Evolutionary conservation across 2,113 vertebrate species (phyloP).

Genomic region (Brachyistius frenatus): DNA sequence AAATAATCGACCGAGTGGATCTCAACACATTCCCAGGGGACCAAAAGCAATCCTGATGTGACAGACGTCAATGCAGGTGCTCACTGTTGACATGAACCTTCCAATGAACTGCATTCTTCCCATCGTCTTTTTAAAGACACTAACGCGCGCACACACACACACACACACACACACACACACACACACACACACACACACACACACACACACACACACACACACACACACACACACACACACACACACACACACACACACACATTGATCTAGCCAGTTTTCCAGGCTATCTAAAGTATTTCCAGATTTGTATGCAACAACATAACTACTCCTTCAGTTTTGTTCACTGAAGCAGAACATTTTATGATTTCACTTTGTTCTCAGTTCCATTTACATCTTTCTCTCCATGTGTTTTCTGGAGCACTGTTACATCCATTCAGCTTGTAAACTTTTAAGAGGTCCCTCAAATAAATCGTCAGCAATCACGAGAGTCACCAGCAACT

Average conservation of each 20-base stretch:
- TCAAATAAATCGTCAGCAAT: not conserved
- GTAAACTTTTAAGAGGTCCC: not conserved
- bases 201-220: not conserved
- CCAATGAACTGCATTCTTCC: constrained; percentile 39
- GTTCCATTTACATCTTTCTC: not conserved
- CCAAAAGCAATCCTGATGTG: constrained; percentile 45
- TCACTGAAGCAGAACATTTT: not conserved
- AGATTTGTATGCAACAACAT: not conserved
- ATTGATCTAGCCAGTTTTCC: not conserved
- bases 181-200: too few relatives aligned
- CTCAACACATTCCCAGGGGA: constrained; percentile 48
- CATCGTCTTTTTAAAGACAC: constrained; percentile 27
- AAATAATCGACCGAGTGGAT: constrained; percentile 62
- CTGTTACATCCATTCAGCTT: not conserved
- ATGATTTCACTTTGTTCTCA: not conserved
- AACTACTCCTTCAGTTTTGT: not conserved
- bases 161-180: not conserved
- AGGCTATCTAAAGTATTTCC: not conserved
- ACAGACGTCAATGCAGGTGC: constrained; percentile 59
- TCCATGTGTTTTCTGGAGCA: not conserved
- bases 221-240: not conserved
- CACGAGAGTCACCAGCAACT: not conserved
- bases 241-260: not conserved
- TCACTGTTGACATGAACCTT: constrained; percentile 52
- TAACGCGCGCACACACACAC: too few relatives aligned